These are phyloP conservation scores for Capricornis sumatraensis DNA, from an alignment of 2,113 vertebrate species.

Conservation along the genomic window DNA sequence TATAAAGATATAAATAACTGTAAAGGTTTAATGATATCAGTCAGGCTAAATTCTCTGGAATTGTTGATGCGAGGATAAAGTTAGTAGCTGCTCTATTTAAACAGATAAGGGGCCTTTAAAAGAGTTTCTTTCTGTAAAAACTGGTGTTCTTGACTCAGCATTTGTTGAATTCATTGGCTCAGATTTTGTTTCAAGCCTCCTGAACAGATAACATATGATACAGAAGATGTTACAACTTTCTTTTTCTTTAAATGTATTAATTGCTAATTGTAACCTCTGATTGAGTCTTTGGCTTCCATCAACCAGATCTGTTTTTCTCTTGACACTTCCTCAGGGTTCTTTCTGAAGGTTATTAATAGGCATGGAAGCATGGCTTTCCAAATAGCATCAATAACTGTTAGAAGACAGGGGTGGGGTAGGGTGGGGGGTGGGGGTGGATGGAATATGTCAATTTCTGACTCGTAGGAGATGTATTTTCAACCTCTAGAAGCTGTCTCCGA, in stretches of 20 bases:
- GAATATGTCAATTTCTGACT: conserved; percentile 63
- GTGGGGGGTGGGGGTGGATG: neutral
- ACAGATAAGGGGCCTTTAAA: neutral
- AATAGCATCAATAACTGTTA: conserved; percentile 59
- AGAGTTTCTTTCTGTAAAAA: neutral
- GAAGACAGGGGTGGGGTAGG: neutral
- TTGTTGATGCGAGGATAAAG: conserved; percentile 20
- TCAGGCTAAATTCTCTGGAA: neutral
- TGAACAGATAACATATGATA: neutral
- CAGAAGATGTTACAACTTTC: conserved; percentile 41
- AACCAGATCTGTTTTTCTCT: conserved; percentile 54
- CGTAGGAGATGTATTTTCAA: conserved; percentile 53
- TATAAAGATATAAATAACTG: neutral
- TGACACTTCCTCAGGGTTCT: conserved; percentile 56
- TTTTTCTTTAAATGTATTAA: conserved; percentile 50
- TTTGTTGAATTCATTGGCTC: neutral
- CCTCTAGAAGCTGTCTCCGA: conserved; percentile 34
- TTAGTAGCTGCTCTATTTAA: neutral
- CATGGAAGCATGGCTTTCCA: conserved; percentile 53
- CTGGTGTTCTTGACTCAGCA: neutral
- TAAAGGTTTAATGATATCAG: neutral
- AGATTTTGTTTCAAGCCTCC: neutral
- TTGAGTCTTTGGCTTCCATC: conserved; percentile 44
- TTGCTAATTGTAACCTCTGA: conserved; percentile 50
- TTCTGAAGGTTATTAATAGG: conserved; percentile 68